A percentile compares a stretch with the other conserved stretches of the same genome.
These are phyloP conservation scores for Hanleya hanleyi DNA, from an alignment of 2,888 invertebrate species.

Conservation along the genomic window DNA sequence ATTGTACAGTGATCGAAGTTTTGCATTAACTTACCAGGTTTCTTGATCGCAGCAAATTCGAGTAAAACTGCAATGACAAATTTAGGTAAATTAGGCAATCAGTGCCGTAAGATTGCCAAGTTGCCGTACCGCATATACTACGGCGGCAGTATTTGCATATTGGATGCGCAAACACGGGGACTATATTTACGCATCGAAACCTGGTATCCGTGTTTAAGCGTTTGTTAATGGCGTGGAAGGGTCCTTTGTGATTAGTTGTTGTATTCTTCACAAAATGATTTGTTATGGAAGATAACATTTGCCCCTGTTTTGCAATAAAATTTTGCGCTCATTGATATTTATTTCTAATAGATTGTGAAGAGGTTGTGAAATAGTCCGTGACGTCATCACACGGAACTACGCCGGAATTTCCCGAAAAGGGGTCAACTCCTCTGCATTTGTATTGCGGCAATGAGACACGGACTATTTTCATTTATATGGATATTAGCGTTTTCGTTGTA, in stretches of 20 bases:
- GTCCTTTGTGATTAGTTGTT: too few relatives aligned
- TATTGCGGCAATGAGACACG: too few relatives aligned
- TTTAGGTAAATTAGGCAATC: conserved; percentile 1
- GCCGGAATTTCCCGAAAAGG: conserved; percentile 22
- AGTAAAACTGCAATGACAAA: neutral
- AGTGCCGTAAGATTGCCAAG: neutral
- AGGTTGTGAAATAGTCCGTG: conserved; percentile 41
- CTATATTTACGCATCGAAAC: too few relatives aligned
- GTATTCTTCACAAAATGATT: too few relatives aligned
- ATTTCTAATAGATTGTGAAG: neutral
- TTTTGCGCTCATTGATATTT: conserved; percentile 2
- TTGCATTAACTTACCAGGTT: neutral
- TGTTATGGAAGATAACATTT: too few relatives aligned
- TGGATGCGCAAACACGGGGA: neutral
- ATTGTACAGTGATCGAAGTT: neutral
- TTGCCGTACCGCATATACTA: neutral
- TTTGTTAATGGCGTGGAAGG: too few relatives aligned
- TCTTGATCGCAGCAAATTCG: neutral
- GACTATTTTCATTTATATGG: too few relatives aligned
- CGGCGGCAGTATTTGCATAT: conserved; percentile 10
- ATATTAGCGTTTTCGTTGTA: too few relatives aligned
- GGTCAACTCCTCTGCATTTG: conserved; percentile 13
- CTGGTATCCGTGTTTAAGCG: too few relatives aligned
- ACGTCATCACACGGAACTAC: conserved; percentile 40
- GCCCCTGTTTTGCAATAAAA: too few relatives aligned